phyloP scores from a whole-genome alignment of 2,888 invertebrate species.

The Muscina levida region DNA sequence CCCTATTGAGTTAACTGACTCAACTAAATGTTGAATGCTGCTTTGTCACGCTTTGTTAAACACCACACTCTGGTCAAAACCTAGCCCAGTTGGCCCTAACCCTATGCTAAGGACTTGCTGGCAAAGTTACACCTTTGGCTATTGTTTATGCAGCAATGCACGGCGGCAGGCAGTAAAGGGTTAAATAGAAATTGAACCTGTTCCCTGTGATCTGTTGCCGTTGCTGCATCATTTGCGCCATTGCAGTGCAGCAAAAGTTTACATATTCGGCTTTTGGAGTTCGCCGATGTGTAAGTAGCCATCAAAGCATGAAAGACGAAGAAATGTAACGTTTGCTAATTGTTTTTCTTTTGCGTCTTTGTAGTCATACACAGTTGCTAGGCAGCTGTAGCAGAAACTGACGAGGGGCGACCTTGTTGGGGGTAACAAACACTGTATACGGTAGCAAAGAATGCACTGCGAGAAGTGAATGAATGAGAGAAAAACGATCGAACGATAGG shows the following conservation, averaged over 20 bases:
- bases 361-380: constrained; percentile 30
- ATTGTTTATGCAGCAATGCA: constrained; percentile 8
- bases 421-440: constrained; percentile 11
- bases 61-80: constrained; percentile 46
- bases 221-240: background rate
- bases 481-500: background rate
- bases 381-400: constrained; percentile 35
- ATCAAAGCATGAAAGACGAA: constrained; percentile 6
- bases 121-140: constrained; percentile 35
- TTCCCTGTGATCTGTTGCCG: background rate
- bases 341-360: constrained; percentile 35
- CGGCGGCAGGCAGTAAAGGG: constrained; percentile 13
- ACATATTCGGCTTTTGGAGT: constrained; percentile 26
- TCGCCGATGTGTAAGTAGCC: constrained; percentile 31
- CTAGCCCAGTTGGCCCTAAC: too few relatives aligned
- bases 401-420: constrained; percentile 54
- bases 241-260: background rate
- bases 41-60: constrained; percentile 55
- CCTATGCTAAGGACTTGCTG: background rate
- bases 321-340: constrained; percentile 34
- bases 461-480: constrained; percentile 19
- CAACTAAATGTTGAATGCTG: constrained; percentile 52
- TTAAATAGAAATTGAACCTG: constrained; percentile 42
- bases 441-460: constrained; percentile 10
- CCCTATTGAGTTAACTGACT: constrained; percentile 15